These are phyloP conservation scores for Amblyjoppa proteus DNA, from an alignment of 2,888 invertebrate species.

Conservation along the genomic window DNA sequence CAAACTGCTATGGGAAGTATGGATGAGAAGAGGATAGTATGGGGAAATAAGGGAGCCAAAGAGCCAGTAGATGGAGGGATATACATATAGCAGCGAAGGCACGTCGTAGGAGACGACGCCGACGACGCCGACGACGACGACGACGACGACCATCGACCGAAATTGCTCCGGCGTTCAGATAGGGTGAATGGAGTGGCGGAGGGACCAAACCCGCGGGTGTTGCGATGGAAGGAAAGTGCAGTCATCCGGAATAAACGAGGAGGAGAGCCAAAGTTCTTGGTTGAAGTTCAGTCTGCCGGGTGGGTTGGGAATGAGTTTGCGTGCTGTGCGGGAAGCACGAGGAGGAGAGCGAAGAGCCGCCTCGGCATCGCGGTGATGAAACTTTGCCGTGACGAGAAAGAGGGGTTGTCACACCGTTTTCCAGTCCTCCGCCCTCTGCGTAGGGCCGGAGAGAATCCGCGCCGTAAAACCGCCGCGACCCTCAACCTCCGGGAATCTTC, in stretches of 20 bases:
- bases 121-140: conserved; percentile 27
- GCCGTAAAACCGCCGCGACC: conserved; percentile 64
- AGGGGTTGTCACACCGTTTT: conserved; percentile 81
- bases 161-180: conserved; percentile 78
- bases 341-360: conserved; percentile 31
- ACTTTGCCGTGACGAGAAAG: conserved; percentile 84
- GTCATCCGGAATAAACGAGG: conserved; percentile 85
- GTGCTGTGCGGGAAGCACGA: conserved; percentile 71
- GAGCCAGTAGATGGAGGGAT: conserved; percentile 29
- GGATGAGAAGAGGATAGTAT: conserved; percentile 48
- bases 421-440: conserved; percentile 61
- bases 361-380: conserved; percentile 80
- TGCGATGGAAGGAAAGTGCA: conserved; percentile 83
- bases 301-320: conserved; percentile 83
- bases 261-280: conserved; percentile 84
- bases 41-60: conserved; percentile 42
- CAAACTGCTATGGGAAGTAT: conserved; percentile 48
- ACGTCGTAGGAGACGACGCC: conserved; percentile 63
- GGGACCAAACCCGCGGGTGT: conserved; percentile 74
- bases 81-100: conserved; percentile 45
- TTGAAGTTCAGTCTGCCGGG: conserved; percentile 80
- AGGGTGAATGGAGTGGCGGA: conserved; percentile 64
- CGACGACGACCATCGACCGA: conserved; percentile 76
- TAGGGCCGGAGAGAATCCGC: conserved; percentile 44
- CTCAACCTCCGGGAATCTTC: conserved; percentile 38